These are phyloP conservation scores for Panthera tigris DNA, from an alignment of 2,113 vertebrate species.

Conservation along the genomic window DNA sequence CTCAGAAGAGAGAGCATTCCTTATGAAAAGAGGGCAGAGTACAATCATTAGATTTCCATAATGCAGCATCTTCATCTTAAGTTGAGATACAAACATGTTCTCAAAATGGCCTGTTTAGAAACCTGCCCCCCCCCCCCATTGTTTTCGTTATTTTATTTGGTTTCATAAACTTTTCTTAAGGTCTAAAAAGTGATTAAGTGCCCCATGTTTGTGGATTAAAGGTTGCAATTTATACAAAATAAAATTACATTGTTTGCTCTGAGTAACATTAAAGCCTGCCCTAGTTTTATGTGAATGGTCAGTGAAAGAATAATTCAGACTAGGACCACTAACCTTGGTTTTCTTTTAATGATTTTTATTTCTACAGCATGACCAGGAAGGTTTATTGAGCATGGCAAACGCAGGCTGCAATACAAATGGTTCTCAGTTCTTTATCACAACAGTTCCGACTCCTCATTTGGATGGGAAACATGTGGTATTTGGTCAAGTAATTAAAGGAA, in stretches of 20 bases:
- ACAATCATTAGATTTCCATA: not conserved
- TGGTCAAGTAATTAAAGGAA: conserved; percentile 94
- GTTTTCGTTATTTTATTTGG: not conserved
- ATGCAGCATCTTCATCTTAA: not conserved
- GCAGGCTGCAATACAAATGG: conserved; percentile 95
- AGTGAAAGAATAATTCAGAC: not conserved
- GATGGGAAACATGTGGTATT: conserved; percentile 97
- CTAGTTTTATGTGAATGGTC: not conserved
- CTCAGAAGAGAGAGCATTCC: not conserved
- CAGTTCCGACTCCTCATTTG: conserved; percentile 93
- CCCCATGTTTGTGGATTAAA: not conserved
- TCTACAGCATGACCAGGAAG: conserved; percentile 92
- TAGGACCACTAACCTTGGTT: not conserved
- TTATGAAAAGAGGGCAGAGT: not conserved
- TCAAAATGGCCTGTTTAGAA: not conserved
- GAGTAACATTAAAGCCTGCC: not conserved
- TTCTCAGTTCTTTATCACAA: conserved; percentile 98
- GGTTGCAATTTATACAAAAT: not conserved
- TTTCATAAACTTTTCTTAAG: not conserved
- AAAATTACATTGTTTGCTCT: not conserved
- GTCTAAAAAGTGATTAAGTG: not conserved
- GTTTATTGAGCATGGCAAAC: conserved; percentile 98
- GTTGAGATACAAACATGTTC: not conserved
- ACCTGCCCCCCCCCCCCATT: not conserved
- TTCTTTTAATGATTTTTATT: conserved; percentile 22